Percentiles rank a stretch among this genome's conserved stretches.
Conservation (phyloP, 2,888 invertebrate species). For the Chrysolina haemoptera region DNA sequence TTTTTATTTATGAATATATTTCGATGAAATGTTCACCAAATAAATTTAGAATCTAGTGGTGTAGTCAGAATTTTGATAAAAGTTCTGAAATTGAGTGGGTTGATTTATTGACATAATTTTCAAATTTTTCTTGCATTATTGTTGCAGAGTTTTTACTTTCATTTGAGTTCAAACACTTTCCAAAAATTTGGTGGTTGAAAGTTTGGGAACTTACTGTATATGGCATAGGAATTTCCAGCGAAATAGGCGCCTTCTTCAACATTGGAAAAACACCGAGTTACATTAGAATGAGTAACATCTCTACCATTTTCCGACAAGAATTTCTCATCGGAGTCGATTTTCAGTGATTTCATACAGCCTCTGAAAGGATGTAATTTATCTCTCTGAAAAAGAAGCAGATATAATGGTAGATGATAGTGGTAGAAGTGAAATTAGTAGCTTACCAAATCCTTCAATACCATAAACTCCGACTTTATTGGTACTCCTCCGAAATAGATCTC, state of each 20-base stretch:
- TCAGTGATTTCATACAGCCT: conserved; percentile 86
- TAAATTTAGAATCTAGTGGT: no score
- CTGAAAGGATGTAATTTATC: conserved; percentile 78
- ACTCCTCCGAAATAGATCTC: conserved; percentile 87
- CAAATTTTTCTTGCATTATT: no score
- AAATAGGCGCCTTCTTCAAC: conserved; percentile 94
- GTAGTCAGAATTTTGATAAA: no score
- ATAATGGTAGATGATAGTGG: background rate
- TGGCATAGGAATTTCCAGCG: conserved; percentile 88
- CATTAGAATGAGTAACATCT: conserved; percentile 80
- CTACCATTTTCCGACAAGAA: conserved; percentile 80
- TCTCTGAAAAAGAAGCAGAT: conserved; percentile 51
- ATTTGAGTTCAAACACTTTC: no score
- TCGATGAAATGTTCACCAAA: no score
- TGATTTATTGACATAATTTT: no score
- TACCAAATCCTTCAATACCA: conserved; percentile 65
- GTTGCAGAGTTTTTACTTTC: no score
- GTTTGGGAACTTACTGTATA: conserved; percentile 78
- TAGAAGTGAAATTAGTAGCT: conserved; percentile 32
- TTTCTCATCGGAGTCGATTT: conserved; percentile 81
- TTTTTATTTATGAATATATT: no score
- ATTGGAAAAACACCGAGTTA: conserved; percentile 90
- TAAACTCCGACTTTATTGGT: conserved; percentile 70
- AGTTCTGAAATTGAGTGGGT: no score
- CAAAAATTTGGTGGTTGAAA: no score